Conservation (phyloP, 2,113 vertebrate genomes). For the Forbesichthys papilliferus region DNA sequence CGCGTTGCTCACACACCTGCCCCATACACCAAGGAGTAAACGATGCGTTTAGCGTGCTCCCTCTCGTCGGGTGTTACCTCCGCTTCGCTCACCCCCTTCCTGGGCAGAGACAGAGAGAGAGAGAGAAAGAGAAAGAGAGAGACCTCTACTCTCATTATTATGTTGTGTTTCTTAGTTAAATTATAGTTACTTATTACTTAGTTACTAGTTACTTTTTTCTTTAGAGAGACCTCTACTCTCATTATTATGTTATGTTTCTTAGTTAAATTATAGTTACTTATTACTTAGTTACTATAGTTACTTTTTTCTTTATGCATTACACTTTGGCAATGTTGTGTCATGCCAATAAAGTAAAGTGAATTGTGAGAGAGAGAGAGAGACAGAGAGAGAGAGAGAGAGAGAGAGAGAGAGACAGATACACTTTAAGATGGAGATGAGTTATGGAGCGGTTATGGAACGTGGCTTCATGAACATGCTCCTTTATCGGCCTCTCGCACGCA, state of each 20-base stretch:
- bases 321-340: no score
- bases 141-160: background rate
- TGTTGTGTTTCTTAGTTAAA: no score
- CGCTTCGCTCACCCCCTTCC: constrained; percentile 79
- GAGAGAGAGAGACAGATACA: constrained; percentile 15
- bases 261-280: no score
- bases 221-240: background rate
- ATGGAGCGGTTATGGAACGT: constrained; percentile 47
- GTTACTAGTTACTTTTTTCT: no score
- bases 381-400: background rate
- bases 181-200: no score
- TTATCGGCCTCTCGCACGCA: constrained; percentile 20
- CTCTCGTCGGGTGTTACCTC: constrained; percentile 78
- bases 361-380: background rate
- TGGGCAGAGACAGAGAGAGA: constrained; percentile 44
- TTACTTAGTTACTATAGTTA: no score
- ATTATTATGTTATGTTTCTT: no score
- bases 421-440: no score
- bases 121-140: background rate
- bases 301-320: no score
- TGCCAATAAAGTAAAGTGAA: no score
- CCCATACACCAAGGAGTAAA: constrained; percentile 89
- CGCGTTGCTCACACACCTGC: constrained; percentile 79
- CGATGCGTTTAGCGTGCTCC: constrained; percentile 86
- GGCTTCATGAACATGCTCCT: constrained; percentile 48